Conservation (phyloP, 2,113 vertebrate genomes). For the Puma concolor region DNA sequence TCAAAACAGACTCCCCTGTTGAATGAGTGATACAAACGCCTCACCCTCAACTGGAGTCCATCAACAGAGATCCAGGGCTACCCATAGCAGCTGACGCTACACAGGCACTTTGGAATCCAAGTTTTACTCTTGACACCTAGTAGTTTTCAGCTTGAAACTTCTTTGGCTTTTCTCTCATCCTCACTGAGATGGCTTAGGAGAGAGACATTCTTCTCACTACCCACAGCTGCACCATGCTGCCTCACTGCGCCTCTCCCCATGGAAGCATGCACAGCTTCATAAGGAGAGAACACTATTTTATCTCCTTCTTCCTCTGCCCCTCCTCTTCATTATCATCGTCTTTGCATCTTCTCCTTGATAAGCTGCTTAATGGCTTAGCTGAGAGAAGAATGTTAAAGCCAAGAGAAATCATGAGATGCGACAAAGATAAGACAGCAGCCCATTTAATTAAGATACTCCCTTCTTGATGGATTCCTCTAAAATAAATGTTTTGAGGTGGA, state of each 20-base stretch:
- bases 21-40: neutral
- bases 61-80: neutral
- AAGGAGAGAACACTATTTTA: neutral
- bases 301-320: neutral
- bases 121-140: slow-evolving; percentile 57
- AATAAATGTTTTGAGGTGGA: neutral
- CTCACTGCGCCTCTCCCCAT: neutral
- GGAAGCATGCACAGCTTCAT: neutral
- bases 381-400: neutral
- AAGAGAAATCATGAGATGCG: neutral
- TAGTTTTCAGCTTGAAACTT: neutral
- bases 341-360: neutral
- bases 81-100: neutral
- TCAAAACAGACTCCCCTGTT: slow-evolving; percentile 37
- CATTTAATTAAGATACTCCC: neutral
- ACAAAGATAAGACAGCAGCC: neutral
- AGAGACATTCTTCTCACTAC: neutral
- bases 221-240: accelerated
- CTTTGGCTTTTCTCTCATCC: neutral
- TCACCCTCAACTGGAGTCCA: neutral
- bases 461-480: neutral
- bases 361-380: neutral
- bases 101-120: slow-evolving; percentile 32
- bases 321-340: neutral
- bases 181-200: neutral